Evolutionary conservation across 2,113 vertebrate genomes (phyloP), one percentile per base, ranked within the genome.

Genomic region (Gobius niger): DNA sequence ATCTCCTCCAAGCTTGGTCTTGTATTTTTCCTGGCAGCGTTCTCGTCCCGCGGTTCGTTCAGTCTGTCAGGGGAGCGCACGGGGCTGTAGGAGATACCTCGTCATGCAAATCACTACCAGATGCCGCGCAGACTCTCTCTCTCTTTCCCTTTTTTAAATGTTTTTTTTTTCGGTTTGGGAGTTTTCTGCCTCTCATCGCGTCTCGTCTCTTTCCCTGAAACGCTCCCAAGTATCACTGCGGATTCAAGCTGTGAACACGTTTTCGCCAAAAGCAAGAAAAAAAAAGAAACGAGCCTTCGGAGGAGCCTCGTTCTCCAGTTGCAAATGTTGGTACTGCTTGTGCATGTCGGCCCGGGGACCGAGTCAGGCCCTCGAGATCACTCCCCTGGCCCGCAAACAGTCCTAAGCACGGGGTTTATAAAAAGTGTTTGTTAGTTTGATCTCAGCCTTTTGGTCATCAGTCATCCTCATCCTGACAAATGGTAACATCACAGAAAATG

Each of bases 11-110:
- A 64, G 70, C 76, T 66, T 85, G 75, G 73, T 73, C 80, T 82
- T 82, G 82, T 86, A 76, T 86, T 86, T 86, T 86, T 79, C 78
- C 78, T 86, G 84, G 84, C 84, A 81, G 62, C 2, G 52, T 47
- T 83, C 70, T 64, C 76, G 78, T 83, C 81, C 81, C 78, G 73
- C 70, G 76, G 70, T 70, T 83, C 78, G 53, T 74, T 79, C 65
- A 75, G 70, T 70, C 76, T 79, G 84, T 85, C 75, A 76, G 53
- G 50, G 72, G 51, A 67, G 78, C 61, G 70, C 68, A 63, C 68
- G 64, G 63, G 78, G 60, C 69, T 73, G 78, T 86, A 76, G 76
- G 78, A 83, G 78, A 80, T 67, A 75, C 78, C 68, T 77, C 69
- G 53, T 47, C 64, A 69, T 68, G 65, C 44, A 82, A 77, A 84